Base-by-base conservation (phyloP, 2,113 vertebrate genomes). In the Arothron firmamentum region DNA sequence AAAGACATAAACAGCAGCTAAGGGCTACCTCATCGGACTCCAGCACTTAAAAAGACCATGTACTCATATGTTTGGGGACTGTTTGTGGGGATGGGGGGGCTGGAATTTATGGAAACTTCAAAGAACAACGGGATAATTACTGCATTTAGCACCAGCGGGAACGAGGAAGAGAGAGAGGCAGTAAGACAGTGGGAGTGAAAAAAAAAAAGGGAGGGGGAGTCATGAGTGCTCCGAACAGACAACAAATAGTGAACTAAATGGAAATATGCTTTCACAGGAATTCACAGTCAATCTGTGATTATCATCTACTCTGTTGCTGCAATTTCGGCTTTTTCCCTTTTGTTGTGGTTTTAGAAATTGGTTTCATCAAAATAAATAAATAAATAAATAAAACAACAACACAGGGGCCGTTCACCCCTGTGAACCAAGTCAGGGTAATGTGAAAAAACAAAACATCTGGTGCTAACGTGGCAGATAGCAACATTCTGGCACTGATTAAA, bases 401-500 rank as follows among this genome's bases (percentile, higher is more conserved):
- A 38, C 34, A 38, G 8, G 34, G 8, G 56, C 34, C 47, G 25
- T 49, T 66, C 3, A 49, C 45, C 31, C 34, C 45, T 2, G 16
- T n/a, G 15, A n/a, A 47, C 15, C 67, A 75, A 78, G 65, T 82
- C 90, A 74, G 45, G 6, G 45, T 16, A 8, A 17, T n/a, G 45
- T n/a, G 7, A 47, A 13, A 38, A 38, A 38, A 38, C 34, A 85
- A 65, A 70, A 52, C 87, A 91, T 81, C 84, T 87, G 86, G 71
- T 80, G 86, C 83, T 73, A 91, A 77, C 69, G 76, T 77, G 89
- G 83, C 82, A 81, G 84, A 90, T 85, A 88, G 84, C 84, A 72
- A 62, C 85, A 82, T 74, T 92, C 89, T 90, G 79, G 79, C 71
- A 65, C 59, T 91, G 89, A 91, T 91, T 88, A 92, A 91, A 93